phyloP scores from a whole-genome alignment of 2,888 invertebrate genomes.

The Eupeodes latifasciatus region DNA sequence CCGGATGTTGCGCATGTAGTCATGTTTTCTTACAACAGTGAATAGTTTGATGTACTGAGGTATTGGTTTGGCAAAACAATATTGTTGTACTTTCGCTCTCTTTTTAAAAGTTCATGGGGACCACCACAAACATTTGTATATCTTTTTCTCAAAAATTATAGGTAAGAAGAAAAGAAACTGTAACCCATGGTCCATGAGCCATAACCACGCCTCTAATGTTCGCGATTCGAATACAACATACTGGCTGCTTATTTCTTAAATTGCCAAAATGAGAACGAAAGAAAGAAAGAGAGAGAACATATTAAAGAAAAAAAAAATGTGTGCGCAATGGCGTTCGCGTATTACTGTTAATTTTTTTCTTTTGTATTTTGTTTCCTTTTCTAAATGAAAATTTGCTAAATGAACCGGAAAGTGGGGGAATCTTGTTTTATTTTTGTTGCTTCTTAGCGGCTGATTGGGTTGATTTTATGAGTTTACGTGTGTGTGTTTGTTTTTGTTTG shows the following conservation, averaged over 20 bases:
- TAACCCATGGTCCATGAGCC: conserved; percentile 37
- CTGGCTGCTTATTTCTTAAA: conserved; percentile 10
- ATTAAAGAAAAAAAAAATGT: conserved; percentile 35
- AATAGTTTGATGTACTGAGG: too few relatives aligned
- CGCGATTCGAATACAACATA: conserved; percentile 38
- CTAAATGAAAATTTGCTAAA: conserved; percentile 52
- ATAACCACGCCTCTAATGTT: conserved; percentile 70
- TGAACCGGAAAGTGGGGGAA: conserved; percentile 75
- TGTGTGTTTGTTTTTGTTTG: conserved; percentile 24
- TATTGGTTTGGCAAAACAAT: conserved; percentile 28
- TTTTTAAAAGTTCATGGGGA: conserved; percentile 25
- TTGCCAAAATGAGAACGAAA: conserved; percentile 48
- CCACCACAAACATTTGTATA: conserved; percentile 28
- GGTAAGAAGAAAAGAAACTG: conserved; percentile 14
- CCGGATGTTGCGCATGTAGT: conserved; percentile 73
- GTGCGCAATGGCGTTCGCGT: conserved; percentile 73
- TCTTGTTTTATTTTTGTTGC: conserved; percentile 31
- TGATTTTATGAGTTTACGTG: conserved; percentile 37
- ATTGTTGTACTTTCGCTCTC: conserved; percentile 69
- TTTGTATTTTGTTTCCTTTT: conserved; percentile 25
- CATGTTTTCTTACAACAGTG: not conserved
- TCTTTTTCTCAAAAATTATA: conserved; percentile 52
- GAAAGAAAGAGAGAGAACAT: conserved; percentile 20
- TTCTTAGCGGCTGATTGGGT: conserved; percentile 75
- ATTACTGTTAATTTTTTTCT: conserved; percentile 20